These are phyloP conservation scores for Coenonympha arcania DNA, from an alignment of 2,888 invertebrate species.

Conservation along the genomic window DNA sequence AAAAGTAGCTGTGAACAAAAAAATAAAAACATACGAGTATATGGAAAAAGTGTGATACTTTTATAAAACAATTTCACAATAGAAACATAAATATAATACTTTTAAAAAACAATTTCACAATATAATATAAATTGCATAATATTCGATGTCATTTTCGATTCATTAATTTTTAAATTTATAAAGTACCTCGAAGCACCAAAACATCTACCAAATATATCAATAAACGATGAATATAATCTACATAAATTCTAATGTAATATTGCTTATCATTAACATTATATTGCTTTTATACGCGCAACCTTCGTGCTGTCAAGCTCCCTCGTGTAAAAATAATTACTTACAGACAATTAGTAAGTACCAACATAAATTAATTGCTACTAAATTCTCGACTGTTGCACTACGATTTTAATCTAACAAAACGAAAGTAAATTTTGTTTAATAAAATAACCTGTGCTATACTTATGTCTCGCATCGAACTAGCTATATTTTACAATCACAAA, in stretches of 20 bases:
- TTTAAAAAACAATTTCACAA: constrained; percentile 39
- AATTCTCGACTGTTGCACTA: constrained; percentile 13
- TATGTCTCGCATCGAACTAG: no score
- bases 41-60: constrained; percentile 29
- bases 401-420: no score
- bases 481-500: no score
- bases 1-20: constrained; percentile 23
- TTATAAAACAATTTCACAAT: constrained; percentile 39
- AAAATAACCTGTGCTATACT: no score
- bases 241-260: constrained; percentile 58
- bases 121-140: constrained; percentile 41
- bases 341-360: constrained; percentile 8
- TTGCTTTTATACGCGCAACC: constrained; percentile 66
- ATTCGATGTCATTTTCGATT: constrained; percentile 65
- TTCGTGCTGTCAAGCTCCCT: constrained; percentile 44
- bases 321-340: constrained; percentile 40
- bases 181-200: constrained; percentile 65
- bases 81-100: constrained; percentile 32
- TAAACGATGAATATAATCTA: constrained; percentile 48
- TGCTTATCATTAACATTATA: constrained; percentile 69
- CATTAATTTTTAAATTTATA: constrained; percentile 43
- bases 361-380: constrained; percentile 2
- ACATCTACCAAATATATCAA: constrained; percentile 53
- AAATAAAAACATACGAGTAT: constrained; percentile 27
- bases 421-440: no score